phyloP scores from a whole-genome alignment of 2,113 vertebrate genomes.

The Syngnathus floridae region DNA sequence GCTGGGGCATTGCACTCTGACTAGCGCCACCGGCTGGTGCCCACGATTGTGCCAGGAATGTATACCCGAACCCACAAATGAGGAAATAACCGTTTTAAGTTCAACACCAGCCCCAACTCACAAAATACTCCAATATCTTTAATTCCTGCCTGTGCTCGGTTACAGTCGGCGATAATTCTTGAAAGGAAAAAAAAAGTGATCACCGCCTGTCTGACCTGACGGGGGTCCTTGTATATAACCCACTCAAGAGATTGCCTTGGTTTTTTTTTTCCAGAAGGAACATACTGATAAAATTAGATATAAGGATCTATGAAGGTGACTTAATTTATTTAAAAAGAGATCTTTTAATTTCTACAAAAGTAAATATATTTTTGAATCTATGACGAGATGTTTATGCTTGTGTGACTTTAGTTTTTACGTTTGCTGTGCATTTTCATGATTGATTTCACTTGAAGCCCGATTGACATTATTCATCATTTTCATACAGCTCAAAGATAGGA shows the following conservation, averaged over 20 bases:
- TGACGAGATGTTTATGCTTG: constrained; percentile 58
- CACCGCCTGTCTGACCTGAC: constrained; percentile 33
- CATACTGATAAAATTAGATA: constrained; percentile 65
- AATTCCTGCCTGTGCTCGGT: constrained; percentile 15
- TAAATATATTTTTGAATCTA: constrained; percentile 71
- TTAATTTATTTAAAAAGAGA: constrained; percentile 78
- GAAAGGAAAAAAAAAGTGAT: neutral
- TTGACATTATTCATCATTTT: neutral
- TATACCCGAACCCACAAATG: constrained; percentile 25
- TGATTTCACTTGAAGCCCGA: constrained; percentile 13
- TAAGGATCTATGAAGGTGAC: constrained; percentile 68
- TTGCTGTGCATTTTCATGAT: constrained; percentile 38
- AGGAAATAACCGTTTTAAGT: constrained; percentile 16
- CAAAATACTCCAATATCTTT: constrained; percentile 7
- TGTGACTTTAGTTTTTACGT: constrained; percentile 40
- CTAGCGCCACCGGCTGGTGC: constrained; percentile 39
- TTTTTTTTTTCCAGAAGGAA: constrained; percentile 43
- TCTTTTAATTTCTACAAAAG: constrained; percentile 74
- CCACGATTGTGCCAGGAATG: constrained; percentile 38
- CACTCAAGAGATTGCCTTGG: constrained; percentile 59
- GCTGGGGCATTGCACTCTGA: constrained; percentile 56
- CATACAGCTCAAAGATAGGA: constrained; percentile 9
- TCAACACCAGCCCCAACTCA: constrained; percentile 46
- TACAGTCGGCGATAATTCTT: neutral
- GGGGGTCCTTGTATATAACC: constrained; percentile 49